Percentiles rank a stretch among this genome's conserved stretches.
phyloP scores from a whole-genome alignment of 1,140 invertebrate species.

The Pogonomyrmex barbatus region DNA sequence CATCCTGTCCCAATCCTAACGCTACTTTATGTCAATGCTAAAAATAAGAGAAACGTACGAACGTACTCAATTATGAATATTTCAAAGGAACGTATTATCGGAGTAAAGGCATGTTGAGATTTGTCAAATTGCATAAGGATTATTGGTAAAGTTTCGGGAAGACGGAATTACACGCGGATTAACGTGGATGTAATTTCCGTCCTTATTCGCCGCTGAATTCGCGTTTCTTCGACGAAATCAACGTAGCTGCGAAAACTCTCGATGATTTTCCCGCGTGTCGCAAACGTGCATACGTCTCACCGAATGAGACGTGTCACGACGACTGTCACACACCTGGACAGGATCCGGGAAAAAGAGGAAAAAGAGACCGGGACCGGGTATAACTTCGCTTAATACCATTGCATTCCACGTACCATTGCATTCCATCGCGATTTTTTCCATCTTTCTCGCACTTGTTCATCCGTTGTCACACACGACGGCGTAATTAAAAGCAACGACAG shows the following conservation, averaged over 20 bases:
- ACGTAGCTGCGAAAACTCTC: slow-evolving; percentile 1
- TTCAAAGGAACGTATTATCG: background rate
- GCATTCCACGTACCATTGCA: background rate
- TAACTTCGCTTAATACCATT: background rate
- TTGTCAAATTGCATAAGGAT: slow-evolving; percentile 1
- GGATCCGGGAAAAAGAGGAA: background rate
- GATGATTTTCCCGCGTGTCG: background rate
- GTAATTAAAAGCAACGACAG: slow-evolving; percentile 52
- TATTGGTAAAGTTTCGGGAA: slow-evolving; percentile 30
- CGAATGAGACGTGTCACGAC: slow-evolving; percentile 9
- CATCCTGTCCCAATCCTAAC: background rate
- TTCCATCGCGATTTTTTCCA: slow-evolving; percentile 9
- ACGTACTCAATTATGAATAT: background rate
- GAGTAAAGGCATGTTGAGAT: slow-evolving; percentile 10
- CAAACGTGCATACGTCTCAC: background rate
- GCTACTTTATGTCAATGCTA: background rate
- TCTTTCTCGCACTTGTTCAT: background rate
- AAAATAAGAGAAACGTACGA: background rate
- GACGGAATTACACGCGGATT: slow-evolving; percentile 41
- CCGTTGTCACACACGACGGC: slow-evolving; percentile 20
- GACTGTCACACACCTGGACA: slow-evolving; percentile 1
- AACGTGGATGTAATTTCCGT: slow-evolving; percentile 41
- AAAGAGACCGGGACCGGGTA: background rate
- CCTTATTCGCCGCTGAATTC: slow-evolving; percentile 23
- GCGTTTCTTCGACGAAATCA: slow-evolving; percentile 18